phyloP scores from a whole-genome alignment of 2,113 vertebrate species.

The Terrapene triunguis region DNA sequence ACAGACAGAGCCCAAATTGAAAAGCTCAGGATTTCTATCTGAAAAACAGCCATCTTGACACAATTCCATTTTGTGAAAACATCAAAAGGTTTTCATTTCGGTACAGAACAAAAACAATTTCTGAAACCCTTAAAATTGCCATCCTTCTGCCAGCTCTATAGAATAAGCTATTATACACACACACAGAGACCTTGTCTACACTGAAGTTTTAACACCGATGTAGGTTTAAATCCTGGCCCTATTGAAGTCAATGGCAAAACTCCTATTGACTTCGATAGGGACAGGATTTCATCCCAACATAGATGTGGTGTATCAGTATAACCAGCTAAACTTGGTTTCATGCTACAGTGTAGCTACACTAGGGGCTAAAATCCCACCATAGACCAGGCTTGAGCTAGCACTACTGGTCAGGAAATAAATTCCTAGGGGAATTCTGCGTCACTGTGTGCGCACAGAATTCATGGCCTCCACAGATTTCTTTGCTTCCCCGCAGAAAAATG shows the following conservation, averaged over 20 bases:
- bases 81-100: background rate
- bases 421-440: too few relatives aligned
- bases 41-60: background rate
- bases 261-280: background rate
- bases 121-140: background rate
- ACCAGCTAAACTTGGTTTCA: background rate
- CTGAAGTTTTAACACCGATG: too few relatives aligned
- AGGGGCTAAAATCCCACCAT: background rate
- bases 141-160: background rate
- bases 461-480: too few relatives aligned
- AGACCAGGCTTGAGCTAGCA: background rate
- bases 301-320: too few relatives aligned
- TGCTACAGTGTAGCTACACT: background rate
- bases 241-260: too few relatives aligned
- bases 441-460: too few relatives aligned
- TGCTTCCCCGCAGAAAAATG: too few relatives aligned
- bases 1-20: background rate
- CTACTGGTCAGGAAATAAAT: background rate
- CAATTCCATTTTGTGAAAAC: background rate
- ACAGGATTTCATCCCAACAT: background rate
- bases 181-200: too few relatives aligned
- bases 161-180: background rate
- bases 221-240: too few relatives aligned
- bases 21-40: background rate
- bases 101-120: background rate